Evolutionary conservation across 2,888 invertebrate species (phyloP).

Genomic region (Drosophila suboccidentalis): DNA sequence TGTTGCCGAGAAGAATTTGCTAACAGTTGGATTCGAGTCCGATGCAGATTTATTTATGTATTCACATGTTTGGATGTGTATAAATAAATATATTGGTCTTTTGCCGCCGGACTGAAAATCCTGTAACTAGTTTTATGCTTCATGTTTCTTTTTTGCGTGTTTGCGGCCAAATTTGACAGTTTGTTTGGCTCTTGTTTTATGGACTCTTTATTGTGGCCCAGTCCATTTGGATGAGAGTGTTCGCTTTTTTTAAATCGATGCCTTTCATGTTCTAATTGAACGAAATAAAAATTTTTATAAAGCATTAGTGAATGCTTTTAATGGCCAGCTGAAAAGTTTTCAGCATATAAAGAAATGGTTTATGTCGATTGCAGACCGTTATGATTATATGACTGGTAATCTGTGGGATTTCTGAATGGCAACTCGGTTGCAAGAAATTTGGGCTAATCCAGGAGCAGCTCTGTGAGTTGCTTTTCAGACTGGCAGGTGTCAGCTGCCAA

Average conservation of each 20-base stretch:
- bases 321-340: slow-evolving; percentile 22
- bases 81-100: slow-evolving; percentile 39
- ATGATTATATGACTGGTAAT: slow-evolving; percentile 20
- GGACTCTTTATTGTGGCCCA: slow-evolving; percentile 17
- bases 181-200: slow-evolving; percentile 47
- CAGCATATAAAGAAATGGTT: slow-evolving; percentile 5
- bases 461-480: slow-evolving; percentile 9
- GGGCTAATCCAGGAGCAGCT: slow-evolving; percentile 52
- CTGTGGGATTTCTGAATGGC: slow-evolving; percentile 6
- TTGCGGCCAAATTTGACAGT: slow-evolving; percentile 63
- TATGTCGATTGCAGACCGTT: slow-evolving; percentile 18
- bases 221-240: slow-evolving; percentile 26
- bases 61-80: slow-evolving; percentile 52
- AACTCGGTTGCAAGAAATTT: slow-evolving; percentile 34
- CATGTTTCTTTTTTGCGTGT: slow-evolving; percentile 40
- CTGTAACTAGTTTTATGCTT: slow-evolving; percentile 47
- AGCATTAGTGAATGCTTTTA: slow-evolving; percentile 14
- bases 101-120: slow-evolving; percentile 41
- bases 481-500: slow-evolving; percentile 61
- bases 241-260: slow-evolving; percentile 4
- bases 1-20: slow-evolving; percentile 34
- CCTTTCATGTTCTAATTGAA: slow-evolving; percentile 17
- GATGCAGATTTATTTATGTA: slow-evolving; percentile 72
- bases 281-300: slow-evolving; percentile 22
- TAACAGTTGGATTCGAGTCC: slow-evolving; percentile 61